These are phyloP conservation scores for Agriopis aurantiaria DNA, from an alignment of 2,888 invertebrate species.

Conservation along the genomic window DNA sequence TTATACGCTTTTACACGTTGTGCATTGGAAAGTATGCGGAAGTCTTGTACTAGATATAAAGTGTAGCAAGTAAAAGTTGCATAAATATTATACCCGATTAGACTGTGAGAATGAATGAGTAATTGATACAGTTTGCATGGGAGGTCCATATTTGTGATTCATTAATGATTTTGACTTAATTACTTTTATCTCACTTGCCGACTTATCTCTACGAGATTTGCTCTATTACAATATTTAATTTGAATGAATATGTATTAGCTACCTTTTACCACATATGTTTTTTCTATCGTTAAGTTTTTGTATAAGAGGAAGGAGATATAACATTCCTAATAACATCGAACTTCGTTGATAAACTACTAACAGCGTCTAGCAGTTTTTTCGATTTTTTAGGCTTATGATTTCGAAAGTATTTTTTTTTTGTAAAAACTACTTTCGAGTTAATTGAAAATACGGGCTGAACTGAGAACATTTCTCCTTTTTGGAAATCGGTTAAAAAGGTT, in stretches of 20 bases:
- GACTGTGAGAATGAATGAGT: conserved; percentile 64
- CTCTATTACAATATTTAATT: conserved; percentile 32
- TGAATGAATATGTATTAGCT: conserved; percentile 31
- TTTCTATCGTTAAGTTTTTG: conserved; percentile 1
- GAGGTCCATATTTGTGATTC: conserved; percentile 62
- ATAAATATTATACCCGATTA: conserved; percentile 41
- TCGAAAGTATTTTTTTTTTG: background rate
- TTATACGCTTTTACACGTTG: conserved; percentile 28
- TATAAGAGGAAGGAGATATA: background rate
- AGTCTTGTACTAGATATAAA: conserved; percentile 61
- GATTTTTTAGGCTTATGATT: too few relatives aligned
- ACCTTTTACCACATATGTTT: conserved; percentile 40
- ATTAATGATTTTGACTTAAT: conserved; percentile 53
- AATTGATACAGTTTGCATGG: conserved; percentile 61
- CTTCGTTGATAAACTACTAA: background rate
- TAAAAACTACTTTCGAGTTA: background rate
- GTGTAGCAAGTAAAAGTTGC: conserved; percentile 55
- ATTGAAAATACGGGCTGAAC: too few relatives aligned
- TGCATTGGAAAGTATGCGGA: conserved; percentile 51
- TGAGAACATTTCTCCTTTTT: too few relatives aligned
- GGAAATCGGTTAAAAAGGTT: too few relatives aligned
- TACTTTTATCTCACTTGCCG: conserved; percentile 50
- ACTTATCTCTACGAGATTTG: conserved; percentile 32
- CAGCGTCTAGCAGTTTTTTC: background rate
- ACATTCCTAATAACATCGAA: background rate